Evolutionary conservation across 1,140 invertebrate genomes (phyloP).

Genomic region (Arctopsyche grandis): DNA sequence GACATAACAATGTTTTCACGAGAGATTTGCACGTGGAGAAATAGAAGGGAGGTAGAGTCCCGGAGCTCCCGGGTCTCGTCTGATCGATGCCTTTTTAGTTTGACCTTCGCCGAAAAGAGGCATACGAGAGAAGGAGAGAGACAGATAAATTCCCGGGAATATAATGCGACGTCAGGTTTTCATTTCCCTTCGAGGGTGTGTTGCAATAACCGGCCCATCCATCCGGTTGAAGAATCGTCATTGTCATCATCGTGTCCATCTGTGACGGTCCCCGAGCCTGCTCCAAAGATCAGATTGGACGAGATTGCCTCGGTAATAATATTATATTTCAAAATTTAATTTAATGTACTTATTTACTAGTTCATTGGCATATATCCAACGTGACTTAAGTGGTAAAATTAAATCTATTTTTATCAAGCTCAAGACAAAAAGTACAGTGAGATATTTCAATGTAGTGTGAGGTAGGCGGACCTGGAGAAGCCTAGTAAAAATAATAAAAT

Average conservation of each 20-base stretch:
- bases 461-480: no score
- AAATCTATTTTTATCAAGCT: no score
- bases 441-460: no score
- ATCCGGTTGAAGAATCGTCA: background rate
- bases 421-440: no score
- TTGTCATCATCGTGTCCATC: background rate
- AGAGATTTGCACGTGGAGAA: slow-evolving; percentile 19
- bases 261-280: background rate
- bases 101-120: background rate
- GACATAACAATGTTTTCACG: slow-evolving; percentile 23
- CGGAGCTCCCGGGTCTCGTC: background rate
- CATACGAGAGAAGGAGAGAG: no score
- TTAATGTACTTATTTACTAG: no score
- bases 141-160: background rate
- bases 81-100: slow-evolving; percentile 32
- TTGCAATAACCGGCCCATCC: background rate
- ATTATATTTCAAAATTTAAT: background rate
- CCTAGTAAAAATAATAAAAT: no score
- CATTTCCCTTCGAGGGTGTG: background rate
- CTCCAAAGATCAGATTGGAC: background rate
- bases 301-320: background rate
- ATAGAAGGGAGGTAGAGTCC: background rate
- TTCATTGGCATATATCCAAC: no score
- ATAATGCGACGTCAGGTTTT: background rate
- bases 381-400: no score